Percentiles rank a stretch among this genome's conserved stretches.
phyloP scores from a whole-genome alignment of 2,888 invertebrate genomes.

The Xestobium rufovillosum region DNA sequence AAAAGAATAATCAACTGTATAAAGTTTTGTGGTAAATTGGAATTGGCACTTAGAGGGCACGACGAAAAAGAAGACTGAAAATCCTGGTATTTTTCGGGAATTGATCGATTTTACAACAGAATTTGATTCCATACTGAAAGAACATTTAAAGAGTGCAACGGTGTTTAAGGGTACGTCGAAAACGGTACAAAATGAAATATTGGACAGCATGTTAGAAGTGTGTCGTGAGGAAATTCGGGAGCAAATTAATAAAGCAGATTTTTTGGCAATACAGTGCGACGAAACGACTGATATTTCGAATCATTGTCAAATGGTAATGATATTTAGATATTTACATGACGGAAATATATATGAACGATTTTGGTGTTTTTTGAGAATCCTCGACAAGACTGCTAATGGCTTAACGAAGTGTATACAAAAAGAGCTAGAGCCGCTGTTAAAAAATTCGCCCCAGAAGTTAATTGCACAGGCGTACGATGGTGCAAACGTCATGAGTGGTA shows the following conservation, averaged over 20 bases:
- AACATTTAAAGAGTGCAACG: slow-evolving; percentile 1
- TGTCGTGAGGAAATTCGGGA: slow-evolving; percentile 1
- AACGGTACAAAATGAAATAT: slow-evolving; percentile 7
- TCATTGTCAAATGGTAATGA: slow-evolving; percentile 6
- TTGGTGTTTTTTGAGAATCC: slow-evolving; percentile 1
- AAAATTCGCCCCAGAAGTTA: slow-evolving; percentile 6
- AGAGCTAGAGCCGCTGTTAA: not conserved
- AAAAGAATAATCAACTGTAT: slow-evolving; percentile 9
- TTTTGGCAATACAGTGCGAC: slow-evolving; percentile 4
- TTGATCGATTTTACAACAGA: slow-evolving; percentile 5
- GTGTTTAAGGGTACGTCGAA: slow-evolving; percentile 5
- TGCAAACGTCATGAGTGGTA: slow-evolving; percentile 25
- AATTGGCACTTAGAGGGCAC: slow-evolving; percentile 5
- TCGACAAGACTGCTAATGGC: slow-evolving; percentile 4
- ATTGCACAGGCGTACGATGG: slow-evolving; percentile 27
- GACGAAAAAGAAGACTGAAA: slow-evolving; percentile 4
- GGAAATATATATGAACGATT: slow-evolving; percentile 5
- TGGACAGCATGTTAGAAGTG: slow-evolving; percentile 4
- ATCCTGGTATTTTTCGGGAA: slow-evolving; percentile 7
- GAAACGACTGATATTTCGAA: slow-evolving; percentile 5
- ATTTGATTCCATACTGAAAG: slow-evolving; percentile 2
- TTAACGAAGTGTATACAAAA: not conserved
- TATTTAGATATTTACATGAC: slow-evolving; percentile 2
- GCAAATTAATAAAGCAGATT: slow-evolving; percentile 3
- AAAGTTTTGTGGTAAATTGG: slow-evolving; percentile 8